Base-by-base conservation (phyloP, 1,140 invertebrate genomes). In the Rhagoletis zephyria region DNA sequence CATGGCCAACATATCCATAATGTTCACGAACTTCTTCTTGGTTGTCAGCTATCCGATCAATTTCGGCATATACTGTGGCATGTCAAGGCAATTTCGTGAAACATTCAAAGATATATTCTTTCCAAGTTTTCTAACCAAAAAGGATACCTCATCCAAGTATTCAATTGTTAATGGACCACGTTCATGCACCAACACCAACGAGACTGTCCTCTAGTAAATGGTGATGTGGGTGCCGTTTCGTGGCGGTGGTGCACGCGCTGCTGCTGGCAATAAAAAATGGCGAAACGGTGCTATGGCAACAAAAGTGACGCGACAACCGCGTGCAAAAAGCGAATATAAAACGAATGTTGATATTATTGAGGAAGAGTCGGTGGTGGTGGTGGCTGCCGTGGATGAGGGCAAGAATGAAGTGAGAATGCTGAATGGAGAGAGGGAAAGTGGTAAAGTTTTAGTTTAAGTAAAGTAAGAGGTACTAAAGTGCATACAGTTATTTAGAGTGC, bases 1-100 rank as follows among this genome's bases (percentile, higher is more conserved):
- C 85, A 94, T 97, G 64, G 96, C 97, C 16, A 97, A 97, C 92
- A 95, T 96, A 9, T 95, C 97, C 87, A 96, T 98, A 70, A 93
- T 98, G 30, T 95, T 98, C 89, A 97, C 96, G 1, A 98, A 98
- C 94, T 97, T 98, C 93, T 97, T 97, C 92, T 97, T 99, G 88
- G 96, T 97, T 67, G 94, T 98, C 7, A 97, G 96, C 30, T 98
- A 98, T 93, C 97, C 97, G 0, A 96, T 98, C 87, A 98, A 98
- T 93, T 99, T 99, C 91, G 97, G 97, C 86, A 98, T 99, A 88
- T 99, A 99, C 92, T 98, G 97, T 92, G 97, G 97, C 5, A 98
- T 98, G 98, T 97, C 96, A 77, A 94, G 97, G 42, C 97, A 98
- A 91, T 99, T 99, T 91, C 94, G 98, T 56, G 97, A 98, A 92